phyloP scores from a whole-genome alignment of 2,888 invertebrate genomes.

The Augiades crinisus region DNA sequence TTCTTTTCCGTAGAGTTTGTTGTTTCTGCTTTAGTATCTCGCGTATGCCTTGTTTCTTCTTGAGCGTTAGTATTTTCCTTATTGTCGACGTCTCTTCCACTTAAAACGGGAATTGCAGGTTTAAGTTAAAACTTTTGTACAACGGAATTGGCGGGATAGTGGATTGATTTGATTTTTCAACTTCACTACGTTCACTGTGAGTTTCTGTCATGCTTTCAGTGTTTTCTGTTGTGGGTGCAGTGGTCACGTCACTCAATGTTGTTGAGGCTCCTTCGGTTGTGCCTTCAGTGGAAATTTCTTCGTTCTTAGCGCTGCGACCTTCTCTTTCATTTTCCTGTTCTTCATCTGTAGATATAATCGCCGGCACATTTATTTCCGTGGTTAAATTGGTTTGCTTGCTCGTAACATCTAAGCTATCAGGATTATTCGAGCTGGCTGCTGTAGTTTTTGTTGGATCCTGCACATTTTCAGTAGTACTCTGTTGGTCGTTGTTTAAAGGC shows the following conservation, averaged over 20 bases:
- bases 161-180: background rate
- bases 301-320: slow-evolving; percentile 26
- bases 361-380: slow-evolving; percentile 18
- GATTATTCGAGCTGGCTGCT: slow-evolving; percentile 12
- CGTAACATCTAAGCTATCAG: slow-evolving; percentile 12
- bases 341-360: slow-evolving; percentile 16
- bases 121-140: slow-evolving; percentile 2
- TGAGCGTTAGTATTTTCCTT: background rate
- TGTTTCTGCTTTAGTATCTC: slow-evolving; percentile 18
- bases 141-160: slow-evolving; percentile 4
- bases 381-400: slow-evolving; percentile 17
- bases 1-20: slow-evolving; percentile 6
- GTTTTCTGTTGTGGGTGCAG: slow-evolving; percentile 1
- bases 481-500: slow-evolving; percentile 7
- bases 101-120: background rate
- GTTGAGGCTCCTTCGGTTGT: slow-evolving; percentile 13
- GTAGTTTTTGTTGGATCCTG: slow-evolving; percentile 6
- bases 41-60: slow-evolving; percentile 19
- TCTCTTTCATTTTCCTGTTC: slow-evolving; percentile 24
- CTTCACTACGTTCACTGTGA: background rate
- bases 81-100: background rate
- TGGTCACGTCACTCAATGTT: slow-evolving; percentile 2
- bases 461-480: slow-evolving; percentile 14
- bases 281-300: slow-evolving; percentile 8
- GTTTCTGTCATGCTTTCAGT: slow-evolving; percentile 5